These are phyloP conservation scores for Drosophila kohkoa DNA, from an alignment of 1,140 invertebrate genomes.

Conservation along the genomic window DNA sequence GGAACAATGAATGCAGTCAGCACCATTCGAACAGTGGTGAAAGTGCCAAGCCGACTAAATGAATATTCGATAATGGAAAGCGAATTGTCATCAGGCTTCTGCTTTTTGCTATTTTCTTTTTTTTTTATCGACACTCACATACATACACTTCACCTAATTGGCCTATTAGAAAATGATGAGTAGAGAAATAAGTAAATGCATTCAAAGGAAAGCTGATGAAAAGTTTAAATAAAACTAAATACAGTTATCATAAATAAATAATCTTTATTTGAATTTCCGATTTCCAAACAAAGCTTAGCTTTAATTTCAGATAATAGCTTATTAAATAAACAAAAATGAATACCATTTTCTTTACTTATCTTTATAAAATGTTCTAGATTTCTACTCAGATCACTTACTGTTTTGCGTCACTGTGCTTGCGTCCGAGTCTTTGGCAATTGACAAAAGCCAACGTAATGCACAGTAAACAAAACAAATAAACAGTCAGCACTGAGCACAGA, in stretches of 20 bases:
- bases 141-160: conserved; percentile 20
- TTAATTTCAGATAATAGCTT: too few species aligned
- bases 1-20: conserved; percentile 75
- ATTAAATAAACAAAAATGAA: neutral
- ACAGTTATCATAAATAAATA: too few species aligned
- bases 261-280: too few species aligned
- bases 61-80: conserved; percentile 51
- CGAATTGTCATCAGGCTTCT: conserved; percentile 26
- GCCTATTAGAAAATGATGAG: conserved; percentile 4
- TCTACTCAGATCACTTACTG: neutral
- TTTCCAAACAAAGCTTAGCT: too few species aligned
- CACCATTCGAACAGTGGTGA: conserved; percentile 75
- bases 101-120: neutral
- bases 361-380: neutral
- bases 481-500: conserved; percentile 59
- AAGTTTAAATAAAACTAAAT: too few species aligned
- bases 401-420: conserved; percentile 14
- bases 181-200: neutral
- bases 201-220: too few species aligned
- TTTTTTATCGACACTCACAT: too few species aligned
- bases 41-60: conserved; percentile 42
- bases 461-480: conserved; percentile 71
- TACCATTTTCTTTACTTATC: neutral
- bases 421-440: conserved; percentile 48
- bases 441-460: conserved; percentile 65